Conservation (phyloP, 2,113 vertebrate genomes). For the Bufo gargarizans region DNA sequence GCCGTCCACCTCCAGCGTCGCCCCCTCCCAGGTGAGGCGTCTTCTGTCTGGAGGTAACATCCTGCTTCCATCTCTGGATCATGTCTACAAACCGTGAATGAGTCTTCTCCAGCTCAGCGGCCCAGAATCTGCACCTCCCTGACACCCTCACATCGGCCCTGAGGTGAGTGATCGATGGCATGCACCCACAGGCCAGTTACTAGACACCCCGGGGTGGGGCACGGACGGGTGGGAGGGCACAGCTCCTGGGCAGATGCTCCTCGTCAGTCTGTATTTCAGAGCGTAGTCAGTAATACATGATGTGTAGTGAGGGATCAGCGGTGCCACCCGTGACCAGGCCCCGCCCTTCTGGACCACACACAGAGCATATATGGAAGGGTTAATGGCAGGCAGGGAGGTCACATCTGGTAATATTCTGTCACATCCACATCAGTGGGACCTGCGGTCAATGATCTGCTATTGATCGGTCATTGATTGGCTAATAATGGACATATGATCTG, state of each 20-base stretch:
- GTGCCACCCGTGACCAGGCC: background rate
- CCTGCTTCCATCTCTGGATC: background rate
- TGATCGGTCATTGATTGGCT: no score
- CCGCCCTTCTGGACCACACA: background rate
- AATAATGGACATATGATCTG: no score
- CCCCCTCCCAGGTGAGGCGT: background rate
- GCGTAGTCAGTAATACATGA: no score
- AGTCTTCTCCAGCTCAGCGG: background rate
- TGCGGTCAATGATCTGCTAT: no score
- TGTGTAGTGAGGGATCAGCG: background rate
- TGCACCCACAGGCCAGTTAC: background rate
- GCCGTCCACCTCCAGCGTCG: background rate
- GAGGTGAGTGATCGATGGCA: background rate
- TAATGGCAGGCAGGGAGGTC: background rate
- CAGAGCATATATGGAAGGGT: background rate
- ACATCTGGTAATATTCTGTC: background rate
- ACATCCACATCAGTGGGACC: no score
- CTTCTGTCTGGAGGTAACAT: background rate
- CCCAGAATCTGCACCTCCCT: background rate
- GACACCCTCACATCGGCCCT: no score
- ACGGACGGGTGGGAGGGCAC: background rate
- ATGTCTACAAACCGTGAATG: background rate
- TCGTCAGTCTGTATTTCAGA: no score
- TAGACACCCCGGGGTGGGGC: background rate
- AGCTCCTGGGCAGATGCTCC: background rate